These are phyloP conservation scores for Mechanitis mazaeus DNA, from an alignment of 2,888 invertebrate genomes.

Conservation along the genomic window DNA sequence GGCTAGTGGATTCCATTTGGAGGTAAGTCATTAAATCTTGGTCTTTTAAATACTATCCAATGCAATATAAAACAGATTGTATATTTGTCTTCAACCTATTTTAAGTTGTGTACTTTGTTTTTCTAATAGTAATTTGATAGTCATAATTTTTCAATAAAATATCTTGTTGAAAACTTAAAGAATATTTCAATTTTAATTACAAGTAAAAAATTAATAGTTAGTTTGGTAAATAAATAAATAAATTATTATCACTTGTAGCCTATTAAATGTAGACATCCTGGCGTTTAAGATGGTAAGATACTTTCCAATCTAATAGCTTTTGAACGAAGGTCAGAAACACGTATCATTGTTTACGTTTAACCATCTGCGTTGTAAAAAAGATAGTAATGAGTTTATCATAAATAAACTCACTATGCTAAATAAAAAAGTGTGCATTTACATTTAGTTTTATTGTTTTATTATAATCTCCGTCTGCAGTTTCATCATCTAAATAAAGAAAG, in stretches of 20 bases:
- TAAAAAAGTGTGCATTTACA: not conserved
- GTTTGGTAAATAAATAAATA: no score
- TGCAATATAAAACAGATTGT: not conserved
- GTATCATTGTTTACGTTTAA: conserved; percentile 14
- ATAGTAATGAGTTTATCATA: conserved; percentile 10
- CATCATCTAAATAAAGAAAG: no score
- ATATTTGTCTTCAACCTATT: no score
- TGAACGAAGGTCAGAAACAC: conserved; percentile 12
- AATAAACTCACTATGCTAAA: no score
- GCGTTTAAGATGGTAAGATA: not conserved
- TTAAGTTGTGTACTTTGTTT: no score
- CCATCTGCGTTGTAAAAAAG: not conserved
- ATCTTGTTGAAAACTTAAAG: no score
- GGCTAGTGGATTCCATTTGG: conserved; percentile 40
- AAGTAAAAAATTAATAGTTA: no score
- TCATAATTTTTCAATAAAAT: no score
- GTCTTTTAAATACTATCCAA: not conserved
- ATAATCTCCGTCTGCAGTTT: not conserved
- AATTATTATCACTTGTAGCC: not conserved
- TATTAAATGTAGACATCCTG: not conserved
- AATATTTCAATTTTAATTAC: no score
- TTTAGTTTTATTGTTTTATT: not conserved
- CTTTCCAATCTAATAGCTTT: conserved; percentile 7
- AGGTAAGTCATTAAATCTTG: conserved; percentile 38
- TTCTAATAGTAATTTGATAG: no score